phyloP scores from a whole-genome alignment of 1,140 invertebrate genomes.

The Melanaphis sacchari region DNA sequence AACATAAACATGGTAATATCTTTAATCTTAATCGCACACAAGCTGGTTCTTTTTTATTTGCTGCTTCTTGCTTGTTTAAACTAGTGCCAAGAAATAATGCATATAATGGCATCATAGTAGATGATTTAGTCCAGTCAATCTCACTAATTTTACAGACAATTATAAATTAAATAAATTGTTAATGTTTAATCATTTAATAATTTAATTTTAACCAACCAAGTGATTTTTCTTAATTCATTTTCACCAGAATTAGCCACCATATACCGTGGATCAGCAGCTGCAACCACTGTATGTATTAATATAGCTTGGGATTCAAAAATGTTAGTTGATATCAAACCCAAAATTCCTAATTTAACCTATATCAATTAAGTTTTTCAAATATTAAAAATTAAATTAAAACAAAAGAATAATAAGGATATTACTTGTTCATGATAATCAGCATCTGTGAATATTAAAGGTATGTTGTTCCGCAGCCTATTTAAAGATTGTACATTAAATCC shows the following conservation, averaged over 20 bases:
- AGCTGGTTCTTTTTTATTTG: constrained; percentile 26
- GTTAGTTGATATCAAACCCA: constrained; percentile 46
- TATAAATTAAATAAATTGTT: neutral
- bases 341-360: constrained; percentile 53
- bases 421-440: constrained; percentile 56
- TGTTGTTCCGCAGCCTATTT: neutral
- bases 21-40: constrained; percentile 41
- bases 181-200: neutral
- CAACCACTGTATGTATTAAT: constrained; percentile 48
- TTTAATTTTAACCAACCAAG: constrained; percentile 34
- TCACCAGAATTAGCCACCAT: constrained; percentile 40
- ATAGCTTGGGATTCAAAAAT: constrained; percentile 45
- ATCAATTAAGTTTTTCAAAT: neutral
- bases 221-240: constrained; percentile 44
- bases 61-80: neutral
- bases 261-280: constrained; percentile 36
- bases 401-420: neutral
- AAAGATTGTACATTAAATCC: constrained; percentile 34
- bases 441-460: constrained; percentile 43
- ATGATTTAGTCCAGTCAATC: constrained; percentile 41
- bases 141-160: neutral
- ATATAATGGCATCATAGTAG: constrained; percentile 54
- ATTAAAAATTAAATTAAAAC: neutral
- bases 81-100: constrained; percentile 40
- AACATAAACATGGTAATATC: constrained; percentile 41